phyloP scores from a whole-genome alignment of 2,797 vertebrate species.

The Poeciliopsis turneri region DNA sequence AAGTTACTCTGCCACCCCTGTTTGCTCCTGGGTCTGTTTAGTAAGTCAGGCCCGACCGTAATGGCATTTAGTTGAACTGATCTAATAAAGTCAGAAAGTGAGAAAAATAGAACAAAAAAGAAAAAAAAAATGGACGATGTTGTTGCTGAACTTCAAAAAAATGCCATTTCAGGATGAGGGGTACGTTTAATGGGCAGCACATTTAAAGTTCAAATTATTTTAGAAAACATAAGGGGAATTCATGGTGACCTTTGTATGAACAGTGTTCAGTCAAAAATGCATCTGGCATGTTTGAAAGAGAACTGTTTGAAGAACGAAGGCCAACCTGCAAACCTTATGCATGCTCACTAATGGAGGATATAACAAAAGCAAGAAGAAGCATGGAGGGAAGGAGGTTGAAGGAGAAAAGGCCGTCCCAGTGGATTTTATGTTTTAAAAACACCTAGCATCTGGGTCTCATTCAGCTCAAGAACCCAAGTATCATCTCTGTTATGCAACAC shows the following conservation, averaged over 20 bases:
- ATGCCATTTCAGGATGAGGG: neutral
- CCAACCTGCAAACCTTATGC: conserved; percentile 24
- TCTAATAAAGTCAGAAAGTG: conserved; percentile 33
- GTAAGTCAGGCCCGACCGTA: conserved; percentile 37
- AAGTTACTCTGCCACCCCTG: conserved; percentile 23
- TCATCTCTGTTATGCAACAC: conserved; percentile 72
- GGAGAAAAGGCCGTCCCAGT: conserved; percentile 18
- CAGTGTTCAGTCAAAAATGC: conserved; percentile 5
- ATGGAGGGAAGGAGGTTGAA: conserved; percentile 1
- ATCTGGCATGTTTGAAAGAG: conserved; percentile 18
- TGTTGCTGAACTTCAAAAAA: conserved; percentile 33
- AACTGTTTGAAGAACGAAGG: neutral
- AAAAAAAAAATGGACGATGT: conserved; percentile 1
- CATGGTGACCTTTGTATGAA: conserved; percentile 16
- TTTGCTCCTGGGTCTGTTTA: conserved; percentile 25
- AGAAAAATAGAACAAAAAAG: conserved; percentile 17
- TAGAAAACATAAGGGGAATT: neutral
- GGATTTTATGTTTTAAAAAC: conserved; percentile 57
- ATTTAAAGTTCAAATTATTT: conserved; percentile 7
- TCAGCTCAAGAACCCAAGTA: conserved; percentile 62
- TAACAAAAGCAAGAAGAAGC: conserved; percentile 31
- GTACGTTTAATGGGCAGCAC: neutral
- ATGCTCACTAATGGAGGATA: conserved; percentile 37
- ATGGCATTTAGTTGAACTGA: conserved; percentile 41
- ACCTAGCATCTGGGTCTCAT: conserved; percentile 73